Evolutionary conservation across 2,113 vertebrate genomes (phyloP).

Genomic region (Struthio camelus): DNA sequence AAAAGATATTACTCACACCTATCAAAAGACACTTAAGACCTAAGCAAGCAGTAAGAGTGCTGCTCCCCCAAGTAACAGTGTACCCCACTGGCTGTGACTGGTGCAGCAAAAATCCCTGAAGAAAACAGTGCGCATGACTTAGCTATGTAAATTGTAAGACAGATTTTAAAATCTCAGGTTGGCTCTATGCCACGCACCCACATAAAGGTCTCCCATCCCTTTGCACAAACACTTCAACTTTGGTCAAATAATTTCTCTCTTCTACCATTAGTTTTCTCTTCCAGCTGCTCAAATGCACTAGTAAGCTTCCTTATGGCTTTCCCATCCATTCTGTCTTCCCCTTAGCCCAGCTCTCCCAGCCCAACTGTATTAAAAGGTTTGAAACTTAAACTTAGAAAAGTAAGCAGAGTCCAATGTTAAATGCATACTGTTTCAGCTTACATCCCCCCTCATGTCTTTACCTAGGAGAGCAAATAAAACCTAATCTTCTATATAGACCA

Average conservation of each 20-base stretch:
- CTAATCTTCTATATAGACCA: background rate
- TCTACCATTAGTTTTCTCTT: background rate
- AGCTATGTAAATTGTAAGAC: background rate
- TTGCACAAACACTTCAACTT: background rate
- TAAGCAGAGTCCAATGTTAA: background rate
- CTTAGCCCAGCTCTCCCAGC: background rate
- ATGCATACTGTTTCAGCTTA: background rate
- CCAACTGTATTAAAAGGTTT: background rate
- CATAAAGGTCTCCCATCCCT: background rate
- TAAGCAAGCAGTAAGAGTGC: background rate
- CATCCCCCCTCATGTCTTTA: background rate
- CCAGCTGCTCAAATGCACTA: background rate
- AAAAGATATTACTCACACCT: conserved; percentile 20
- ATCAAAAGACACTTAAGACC: background rate
- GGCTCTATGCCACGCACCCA: background rate
- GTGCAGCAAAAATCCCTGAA: background rate
- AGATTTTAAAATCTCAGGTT: background rate
- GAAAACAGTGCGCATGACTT: background rate
- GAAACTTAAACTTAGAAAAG: background rate
- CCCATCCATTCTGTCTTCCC: background rate
- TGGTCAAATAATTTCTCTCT: background rate
- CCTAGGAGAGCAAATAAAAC: background rate
- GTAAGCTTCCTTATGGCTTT: background rate
- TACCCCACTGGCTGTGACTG: background rate
- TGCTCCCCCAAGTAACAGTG: background rate